These are phyloP conservation scores for Bombus sylvicola DNA, from an alignment of 1,140 invertebrate species.

Conservation along the genomic window DNA sequence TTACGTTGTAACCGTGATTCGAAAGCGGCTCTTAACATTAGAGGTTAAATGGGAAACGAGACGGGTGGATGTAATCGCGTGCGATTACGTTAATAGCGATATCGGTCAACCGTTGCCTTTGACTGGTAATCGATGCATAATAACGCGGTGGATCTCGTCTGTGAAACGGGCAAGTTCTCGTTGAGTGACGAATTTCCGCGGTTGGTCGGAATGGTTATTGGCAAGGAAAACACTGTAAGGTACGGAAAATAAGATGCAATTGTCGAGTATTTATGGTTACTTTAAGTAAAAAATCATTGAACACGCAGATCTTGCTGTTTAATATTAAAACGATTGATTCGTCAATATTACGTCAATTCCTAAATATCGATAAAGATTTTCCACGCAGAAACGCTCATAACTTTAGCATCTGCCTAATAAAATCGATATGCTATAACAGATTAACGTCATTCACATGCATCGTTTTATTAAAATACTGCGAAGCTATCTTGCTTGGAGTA, in stretches of 20 bases:
- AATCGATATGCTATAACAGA: neutral
- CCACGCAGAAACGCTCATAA: neutral
- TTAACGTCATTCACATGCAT: neutral
- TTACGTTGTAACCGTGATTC: conserved; percentile 23
- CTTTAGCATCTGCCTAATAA: neutral
- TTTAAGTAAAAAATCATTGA: neutral
- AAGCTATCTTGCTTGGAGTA: neutral
- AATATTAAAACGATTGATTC: neutral
- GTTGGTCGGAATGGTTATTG: neutral
- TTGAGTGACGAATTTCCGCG: neutral
- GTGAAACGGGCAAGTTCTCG: no score
- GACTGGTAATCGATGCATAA: conserved; percentile 14
- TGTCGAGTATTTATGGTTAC: neutral
- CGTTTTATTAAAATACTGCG: neutral
- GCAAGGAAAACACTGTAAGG: neutral
- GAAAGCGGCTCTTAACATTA: neutral
- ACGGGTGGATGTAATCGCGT: neutral
- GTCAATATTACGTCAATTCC: neutral
- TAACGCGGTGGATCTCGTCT: neutral
- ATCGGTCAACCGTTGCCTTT: conserved; percentile 4
- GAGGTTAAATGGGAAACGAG: neutral
- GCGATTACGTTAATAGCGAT: conserved; percentile 7
- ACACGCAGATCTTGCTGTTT: neutral
- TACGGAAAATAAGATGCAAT: neutral
- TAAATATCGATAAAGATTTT: neutral